These are phyloP conservation scores for Eupelmus urozonus DNA, from an alignment of 2,888 invertebrate species.

Conservation along the genomic window DNA sequence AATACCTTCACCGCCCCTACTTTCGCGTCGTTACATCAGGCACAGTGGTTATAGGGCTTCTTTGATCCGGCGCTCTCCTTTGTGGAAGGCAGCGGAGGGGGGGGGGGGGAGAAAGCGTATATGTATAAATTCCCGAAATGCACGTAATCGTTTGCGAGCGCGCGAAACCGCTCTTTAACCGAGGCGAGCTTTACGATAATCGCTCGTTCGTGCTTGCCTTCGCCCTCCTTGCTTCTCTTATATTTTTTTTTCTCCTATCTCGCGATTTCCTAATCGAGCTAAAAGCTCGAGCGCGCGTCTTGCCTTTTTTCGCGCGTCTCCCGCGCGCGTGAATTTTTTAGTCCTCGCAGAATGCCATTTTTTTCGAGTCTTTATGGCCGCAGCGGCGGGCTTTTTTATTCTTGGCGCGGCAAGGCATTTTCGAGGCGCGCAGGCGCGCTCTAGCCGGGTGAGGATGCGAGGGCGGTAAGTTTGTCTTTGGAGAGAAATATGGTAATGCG, in stretches of 20 bases:
- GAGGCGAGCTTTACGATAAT: conserved; percentile 31
- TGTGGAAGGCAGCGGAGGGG: background rate
- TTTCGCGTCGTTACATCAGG: too few relatives aligned
- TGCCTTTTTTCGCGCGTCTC: background rate
- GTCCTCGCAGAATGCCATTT: background rate
- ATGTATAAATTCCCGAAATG: conserved; percentile 22
- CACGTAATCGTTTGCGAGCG: conserved; percentile 8
- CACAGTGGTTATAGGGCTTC: background rate
- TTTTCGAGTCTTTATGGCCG: background rate
- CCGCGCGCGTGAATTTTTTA: conserved; percentile 14
- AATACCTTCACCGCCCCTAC: background rate
- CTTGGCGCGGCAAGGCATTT: too few relatives aligned
- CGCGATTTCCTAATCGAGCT: conserved; percentile 25
- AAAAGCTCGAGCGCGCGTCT: conserved; percentile 17
- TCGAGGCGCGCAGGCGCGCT: background rate
- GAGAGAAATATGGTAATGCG: conserved; percentile 23
- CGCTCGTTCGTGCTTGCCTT: background rate
- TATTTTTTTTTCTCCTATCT: background rate
- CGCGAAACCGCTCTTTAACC: too few relatives aligned
- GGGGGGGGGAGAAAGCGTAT: background rate
- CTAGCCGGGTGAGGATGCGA: too few relatives aligned
- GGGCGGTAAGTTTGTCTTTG: background rate
- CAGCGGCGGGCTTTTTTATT: too few relatives aligned
- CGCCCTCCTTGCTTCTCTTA: background rate
- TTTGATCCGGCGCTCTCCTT: background rate